Evolutionary conservation across 2,888 invertebrate genomes (phyloP).

Genomic region (Agrilus cyanescens): DNA sequence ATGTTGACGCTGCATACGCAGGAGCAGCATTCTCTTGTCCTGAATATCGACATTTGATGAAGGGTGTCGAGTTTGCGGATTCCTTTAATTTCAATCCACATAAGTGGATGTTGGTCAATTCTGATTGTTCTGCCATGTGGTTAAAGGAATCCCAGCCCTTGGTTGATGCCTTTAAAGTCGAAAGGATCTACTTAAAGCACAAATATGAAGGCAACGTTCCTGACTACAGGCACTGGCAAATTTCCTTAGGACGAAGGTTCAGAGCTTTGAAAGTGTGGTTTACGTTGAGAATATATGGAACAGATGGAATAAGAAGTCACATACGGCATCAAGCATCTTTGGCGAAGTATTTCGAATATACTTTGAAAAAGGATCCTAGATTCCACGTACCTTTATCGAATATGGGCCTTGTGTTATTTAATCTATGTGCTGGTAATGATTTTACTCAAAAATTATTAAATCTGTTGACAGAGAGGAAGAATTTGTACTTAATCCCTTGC

Average conservation of each 20-base stretch:
- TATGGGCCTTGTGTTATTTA: constrained; percentile 70
- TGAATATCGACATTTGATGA: constrained; percentile 69
- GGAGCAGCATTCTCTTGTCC: constrained; percentile 84
- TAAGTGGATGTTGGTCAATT: constrained; percentile 89
- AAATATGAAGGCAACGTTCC: constrained; percentile 52
- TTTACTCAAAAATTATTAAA: constrained; percentile 59
- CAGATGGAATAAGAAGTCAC: constrained; percentile 61
- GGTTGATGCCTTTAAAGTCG: constrained; percentile 76
- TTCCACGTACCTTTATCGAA: constrained; percentile 54
- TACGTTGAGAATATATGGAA: constrained; percentile 69
- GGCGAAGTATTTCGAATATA: constrained; percentile 64
- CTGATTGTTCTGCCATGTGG: constrained; percentile 90
- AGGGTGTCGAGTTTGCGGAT: constrained; percentile 66
- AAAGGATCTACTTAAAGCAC: constrained; percentile 76
- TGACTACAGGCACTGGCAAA: constrained; percentile 69
- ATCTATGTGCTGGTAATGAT: constrained; percentile 60
- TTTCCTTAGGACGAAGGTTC: constrained; percentile 74
- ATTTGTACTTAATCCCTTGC: constrained; percentile 71
- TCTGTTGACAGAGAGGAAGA: constrained; percentile 57
- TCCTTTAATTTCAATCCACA: constrained; percentile 90
- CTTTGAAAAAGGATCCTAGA: constrained; percentile 55
- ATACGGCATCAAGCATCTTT: constrained; percentile 62
- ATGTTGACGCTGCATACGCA: constrained; percentile 93
- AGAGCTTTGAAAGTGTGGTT: constrained; percentile 89
- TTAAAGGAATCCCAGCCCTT: constrained; percentile 68